Evolutionary conservation across 2,888 invertebrate genomes (phyloP), one percentile per base, ranked within the genome.

Genomic region (Iselma pallidipennis): DNA sequence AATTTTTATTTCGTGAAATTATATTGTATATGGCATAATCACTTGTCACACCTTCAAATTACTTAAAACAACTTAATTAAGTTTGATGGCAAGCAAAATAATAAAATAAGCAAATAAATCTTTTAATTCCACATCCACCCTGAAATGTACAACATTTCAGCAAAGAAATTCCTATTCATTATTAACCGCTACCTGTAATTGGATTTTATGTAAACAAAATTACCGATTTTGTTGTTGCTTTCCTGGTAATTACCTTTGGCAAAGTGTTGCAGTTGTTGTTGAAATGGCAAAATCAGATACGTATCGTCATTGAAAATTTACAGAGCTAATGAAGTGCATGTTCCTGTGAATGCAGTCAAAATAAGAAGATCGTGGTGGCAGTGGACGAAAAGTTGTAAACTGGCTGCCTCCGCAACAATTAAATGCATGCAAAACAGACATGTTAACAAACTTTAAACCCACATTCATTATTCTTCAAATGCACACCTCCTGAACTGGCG

Each of bases 371-470:
- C 66, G 65, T 49, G n/a, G n/a, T 33, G 49, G 23, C 69, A 65
- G 69, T 67, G 68, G 71, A 71, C 70, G 69, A 71, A 71, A 71
- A 66, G 69, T 64, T 71, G 69, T 71, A 71, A 69, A 66, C 58
- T 65, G 59, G 63, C 69, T 45, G 64, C 71, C 68, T 67, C 68
- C 68, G 67, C 71, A 65, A 52, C 68, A 66, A 71, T 73, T 73
- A 73, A 71, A 57, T 58, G 67, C 71, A 73, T 73, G 71, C 73
- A 72, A 73, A 72, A 73, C 73, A 73, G 69, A 70, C 73, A 71
- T 73, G 73, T 73, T 73, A 73, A 73, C 73, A 73, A 70, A 70
- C 65, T 67, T 70, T 68, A 70, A 70, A 69, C 70, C 71, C 71
- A 71, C 73, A 73, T 73, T 71, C 67, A 71, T 73, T 73, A 72